Conservation (phyloP, 2,113 vertebrate species). For the Hypocryptadius cinnamomeus region DNA sequence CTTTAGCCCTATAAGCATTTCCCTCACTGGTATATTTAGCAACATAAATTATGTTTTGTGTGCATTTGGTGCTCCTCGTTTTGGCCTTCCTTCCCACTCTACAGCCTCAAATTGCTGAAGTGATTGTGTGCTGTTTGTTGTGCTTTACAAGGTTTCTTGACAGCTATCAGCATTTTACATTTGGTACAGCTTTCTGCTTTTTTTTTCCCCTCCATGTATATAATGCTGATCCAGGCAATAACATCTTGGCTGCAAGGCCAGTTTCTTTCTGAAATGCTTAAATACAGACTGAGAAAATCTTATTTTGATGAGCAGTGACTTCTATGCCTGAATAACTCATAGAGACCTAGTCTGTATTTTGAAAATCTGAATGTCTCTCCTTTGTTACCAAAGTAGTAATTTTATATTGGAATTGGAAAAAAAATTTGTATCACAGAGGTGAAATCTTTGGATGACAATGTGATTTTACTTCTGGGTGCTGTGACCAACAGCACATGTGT, state of each 20-base stretch:
- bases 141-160: not conserved
- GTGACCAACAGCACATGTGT: rapidly evolving
- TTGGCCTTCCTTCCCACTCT: not conserved
- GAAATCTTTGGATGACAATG: not conserved
- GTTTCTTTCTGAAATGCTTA: not conserved
- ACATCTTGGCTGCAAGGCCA: not conserved
- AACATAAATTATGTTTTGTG: not conserved
- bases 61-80: not conserved
- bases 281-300: not conserved
- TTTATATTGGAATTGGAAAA: not conserved
- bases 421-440: not conserved
- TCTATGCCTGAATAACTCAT: not conserved
- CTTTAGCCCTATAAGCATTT: not conserved
- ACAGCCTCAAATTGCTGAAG: not conserved
- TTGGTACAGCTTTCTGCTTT: not conserved
- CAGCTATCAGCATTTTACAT: not conserved
- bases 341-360: not conserved
- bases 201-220: not conserved
- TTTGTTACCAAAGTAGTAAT: not conserved
- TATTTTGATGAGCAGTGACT: not conserved
- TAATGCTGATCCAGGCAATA: not conserved
- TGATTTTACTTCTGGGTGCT: not conserved
- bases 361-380: not conserved
- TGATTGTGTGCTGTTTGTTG: not conserved
- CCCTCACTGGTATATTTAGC: not conserved